Evolutionary conservation across 2,797 vertebrate genomes (phyloP), one percentile per base, ranked within the genome.

Genomic region (Acanthopagrus latus): DNA sequence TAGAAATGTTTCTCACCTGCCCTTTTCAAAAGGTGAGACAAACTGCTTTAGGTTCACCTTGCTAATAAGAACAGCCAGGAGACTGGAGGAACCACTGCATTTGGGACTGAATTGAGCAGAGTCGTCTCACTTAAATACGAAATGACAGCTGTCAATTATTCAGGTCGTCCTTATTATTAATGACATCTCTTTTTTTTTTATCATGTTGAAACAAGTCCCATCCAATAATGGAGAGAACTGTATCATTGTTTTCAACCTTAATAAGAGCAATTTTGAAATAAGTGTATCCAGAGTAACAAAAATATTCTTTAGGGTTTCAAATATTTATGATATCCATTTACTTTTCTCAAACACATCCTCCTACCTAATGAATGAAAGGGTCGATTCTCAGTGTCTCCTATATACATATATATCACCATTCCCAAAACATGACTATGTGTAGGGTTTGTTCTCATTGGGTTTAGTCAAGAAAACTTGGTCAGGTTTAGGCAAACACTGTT

Each of bases 1-100:
- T 70, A 78, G 48, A 89, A 90, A 88, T 86, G 83, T 90, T 93
- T 91, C 74, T 89, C 77, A 60, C 73, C 80, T 91, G 87, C 74
- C 77, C 85, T 86, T 89, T 91, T 79, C 14, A 1, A 88, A 81
- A 86, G 81, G 84, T 86, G 88, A 84, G 54, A 71, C 59, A 73
- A 70, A 85, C 62, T 67, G 71, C 86, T 86, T 90, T 44, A 54
- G 74, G 68, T 80, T 86, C 74, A 88, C 62, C 74, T 88, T 83
- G 46, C 86, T 81, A 82, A 85, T 52, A 77, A 73, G 62, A 84
- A 64, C 27, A 73, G 59, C 56, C 64, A 60, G 62, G 46, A 77
- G 60, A 73, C 20, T 50, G 25, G 0, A 27, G 38, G 23, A 59
- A n/a, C 12, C 2, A 0, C 10, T 71, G 33, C 48, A 54, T 71